A percentile compares a stretch with the other conserved stretches of the same genome.
Evolutionary conservation across 1,140 invertebrate genomes (phyloP).

Genomic region (Bombyx mori): ASM3026992v2 NC_085129.1:5564501-5565000

Average conservation of each 20-base stretch:
- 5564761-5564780: conserved; percentile 47
- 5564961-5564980: neutral
- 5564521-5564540: too few relatives aligned
- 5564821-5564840: conserved; percentile 66
- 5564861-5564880: conserved; percentile 63
- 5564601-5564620: too few relatives aligned
- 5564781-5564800: conserved; percentile 52
- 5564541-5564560: too few relatives aligned
- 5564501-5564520: too few relatives aligned
- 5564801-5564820: conserved; percentile 41
- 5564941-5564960: conserved; percentile 30
- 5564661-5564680: conserved; percentile 28
- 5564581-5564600: too few relatives aligned
- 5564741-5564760: conserved; percentile 61
- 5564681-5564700: conserved; percentile 45
- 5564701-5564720: conserved; percentile 50
- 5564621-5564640: conserved; percentile 22
- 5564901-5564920: conserved; percentile 40
- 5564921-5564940: conserved; percentile 64
- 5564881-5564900: conserved; percentile 67
- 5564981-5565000: too few relatives aligned
- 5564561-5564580: too few relatives aligned
- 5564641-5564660: conserved; percentile 47
- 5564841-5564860: conserved; percentile 64
- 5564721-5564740: conserved; percentile 45